Percentiles rank a stretch among this genome's conserved stretches.
Conservation (phyloP, 1,140 invertebrate genomes). For the Meteorus sp. region DNA sequence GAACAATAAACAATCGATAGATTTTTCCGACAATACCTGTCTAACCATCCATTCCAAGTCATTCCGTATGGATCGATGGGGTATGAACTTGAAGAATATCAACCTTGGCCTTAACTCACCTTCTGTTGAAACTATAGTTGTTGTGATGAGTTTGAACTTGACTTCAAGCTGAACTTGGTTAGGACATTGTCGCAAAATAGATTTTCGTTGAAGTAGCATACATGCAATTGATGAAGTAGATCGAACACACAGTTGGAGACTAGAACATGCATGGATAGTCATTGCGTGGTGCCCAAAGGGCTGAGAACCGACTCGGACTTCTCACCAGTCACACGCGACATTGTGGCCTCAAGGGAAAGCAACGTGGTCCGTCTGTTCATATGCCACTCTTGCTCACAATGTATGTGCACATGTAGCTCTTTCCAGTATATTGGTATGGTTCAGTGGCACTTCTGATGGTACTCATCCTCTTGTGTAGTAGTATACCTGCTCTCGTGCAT, state of each 20-base stretch:
- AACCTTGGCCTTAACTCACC: too few species aligned
- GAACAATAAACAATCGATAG: too few species aligned
- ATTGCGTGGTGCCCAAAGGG: not conserved
- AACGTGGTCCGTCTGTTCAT: not conserved
- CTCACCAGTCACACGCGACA: not conserved
- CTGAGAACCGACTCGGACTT: not conserved
- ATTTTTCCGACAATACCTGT: too few species aligned
- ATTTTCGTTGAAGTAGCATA: not conserved
- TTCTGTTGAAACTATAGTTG: too few species aligned
- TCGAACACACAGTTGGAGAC: not conserved
- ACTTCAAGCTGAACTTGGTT: too few species aligned
- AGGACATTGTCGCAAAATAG: too few species aligned
- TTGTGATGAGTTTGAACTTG: too few species aligned
- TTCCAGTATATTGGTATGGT: not conserved
- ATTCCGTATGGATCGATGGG: too few species aligned
- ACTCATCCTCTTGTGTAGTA: not conserved
- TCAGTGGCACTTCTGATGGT: not conserved
- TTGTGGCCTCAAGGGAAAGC: not conserved
- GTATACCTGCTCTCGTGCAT: too few species aligned
- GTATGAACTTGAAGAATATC: too few species aligned
- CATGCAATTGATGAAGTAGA: not conserved
- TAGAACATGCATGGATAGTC: not conserved
- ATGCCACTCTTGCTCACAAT: not conserved
- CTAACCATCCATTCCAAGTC: too few species aligned
- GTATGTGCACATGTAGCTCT: not conserved